These are phyloP conservation scores for Phrynocephalus vlangalii DNA, from an alignment of 2,797 vertebrate genomes.

Conservation along the genomic window DNA sequence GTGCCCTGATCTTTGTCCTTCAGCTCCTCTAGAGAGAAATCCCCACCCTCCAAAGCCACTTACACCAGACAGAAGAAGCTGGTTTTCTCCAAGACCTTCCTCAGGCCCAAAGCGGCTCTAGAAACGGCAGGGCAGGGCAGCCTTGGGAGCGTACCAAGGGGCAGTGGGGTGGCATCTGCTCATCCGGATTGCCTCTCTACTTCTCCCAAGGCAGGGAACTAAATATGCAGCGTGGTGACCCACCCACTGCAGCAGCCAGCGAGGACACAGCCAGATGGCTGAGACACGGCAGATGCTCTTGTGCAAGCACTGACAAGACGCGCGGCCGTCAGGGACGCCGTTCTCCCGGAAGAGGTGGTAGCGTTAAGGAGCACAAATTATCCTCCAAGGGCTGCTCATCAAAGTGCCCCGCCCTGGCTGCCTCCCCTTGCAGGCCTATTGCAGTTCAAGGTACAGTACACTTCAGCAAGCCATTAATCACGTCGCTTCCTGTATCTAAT, in stretches of 20 bases:
- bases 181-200: slow-evolving; percentile 32
- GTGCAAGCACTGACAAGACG: slow-evolving; percentile 11
- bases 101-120: neutral
- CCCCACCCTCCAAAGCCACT: slow-evolving; percentile 28
- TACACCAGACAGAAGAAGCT: slow-evolving; percentile 47
- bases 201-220: slow-evolving; percentile 25
- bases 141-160: neutral
- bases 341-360: slow-evolving; percentile 2
- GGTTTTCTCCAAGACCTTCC: slow-evolving; percentile 58
- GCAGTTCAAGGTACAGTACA: neutral
- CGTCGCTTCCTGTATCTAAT: no score
- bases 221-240: slow-evolving; percentile 58
- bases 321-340: neutral
- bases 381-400: neutral
- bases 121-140: neutral
- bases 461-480: neutral
- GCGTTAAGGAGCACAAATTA: neutral
- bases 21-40: slow-evolving; percentile 30
- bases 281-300: slow-evolving; percentile 31
- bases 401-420: neutral
- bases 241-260: slow-evolving; percentile 63
- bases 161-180: neutral
- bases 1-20: slow-evolving; percentile 54
- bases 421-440: neutral
- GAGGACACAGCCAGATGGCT: slow-evolving; percentile 43